Base-by-base conservation (phyloP, 2,888 invertebrate species). In the Spilosoma lubricipeda region DNA sequence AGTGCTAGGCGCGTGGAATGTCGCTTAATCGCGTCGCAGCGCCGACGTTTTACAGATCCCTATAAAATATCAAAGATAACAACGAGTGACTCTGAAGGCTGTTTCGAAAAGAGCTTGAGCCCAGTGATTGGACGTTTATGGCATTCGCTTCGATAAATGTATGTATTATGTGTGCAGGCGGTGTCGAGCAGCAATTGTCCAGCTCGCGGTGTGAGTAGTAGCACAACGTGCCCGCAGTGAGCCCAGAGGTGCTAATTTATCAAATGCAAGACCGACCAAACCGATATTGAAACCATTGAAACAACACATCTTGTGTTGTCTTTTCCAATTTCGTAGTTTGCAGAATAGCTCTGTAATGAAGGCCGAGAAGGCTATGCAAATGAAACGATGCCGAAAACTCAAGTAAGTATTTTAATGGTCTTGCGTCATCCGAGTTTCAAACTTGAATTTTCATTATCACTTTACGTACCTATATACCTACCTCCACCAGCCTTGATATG, bases 401-500 rank as follows among this genome's bases (percentile, higher is more conserved):
- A 90, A 91, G 90, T 90, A 89, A 89, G 93, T 93, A 94, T 93
- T 93, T 95, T 95, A 95, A 95, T 94, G 94, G 95, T 93, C 93
- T 95, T 95, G 94, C 95, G 95, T 95, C 95, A 95, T 95, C 92
- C 90, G 85, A 89, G 91, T 91, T 95, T 93, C 93, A 95, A 95
- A 95, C 95, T 95, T 95, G 95, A 95, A 94, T 94, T 95, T 95
- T 95, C 94, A 95, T 95, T 95, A 95, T 95, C 95, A 95, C 95
- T 93, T 94, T 91, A 91, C 91, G 89, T 92, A 93, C 94, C n/a
- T n/a, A n/a, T n/a, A 93, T 95, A 93, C 83, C 83, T 85, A 85
- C 92, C 92, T 92, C 92, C 92, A 90, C 87, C 90, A 95, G 93
- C 95, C 95, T 95, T 95, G 94, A 95, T 95, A 95, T 92, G 92